Conservation (phyloP, 2,888 invertebrate genomes). For the Pandemis cinnamomeana region DNA sequence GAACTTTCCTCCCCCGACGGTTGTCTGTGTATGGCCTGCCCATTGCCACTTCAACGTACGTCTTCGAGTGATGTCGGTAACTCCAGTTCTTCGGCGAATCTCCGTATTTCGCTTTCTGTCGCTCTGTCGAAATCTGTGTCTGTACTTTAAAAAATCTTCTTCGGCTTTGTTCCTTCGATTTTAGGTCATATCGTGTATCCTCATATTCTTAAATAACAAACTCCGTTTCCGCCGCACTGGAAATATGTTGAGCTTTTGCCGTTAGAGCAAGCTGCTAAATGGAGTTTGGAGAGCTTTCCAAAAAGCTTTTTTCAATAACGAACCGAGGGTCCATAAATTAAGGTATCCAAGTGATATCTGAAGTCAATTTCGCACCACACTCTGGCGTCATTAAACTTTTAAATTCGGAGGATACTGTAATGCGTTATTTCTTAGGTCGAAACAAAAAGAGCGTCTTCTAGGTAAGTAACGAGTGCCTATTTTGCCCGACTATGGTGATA, state of each 20-base stretch:
- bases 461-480: too few relatives aligned
- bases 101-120: too few relatives aligned
- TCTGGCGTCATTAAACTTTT: constrained; percentile 54
- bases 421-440: constrained; percentile 26
- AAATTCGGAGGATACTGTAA: constrained; percentile 14
- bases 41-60: too few relatives aligned
- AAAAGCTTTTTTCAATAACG: constrained; percentile 61
- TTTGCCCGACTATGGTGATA: too few relatives aligned
- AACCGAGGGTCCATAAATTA: constrained; percentile 71
- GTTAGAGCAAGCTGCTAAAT: constrained; percentile 30
- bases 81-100: too few relatives aligned
- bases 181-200: not conserved
- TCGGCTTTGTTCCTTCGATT: too few relatives aligned
- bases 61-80: too few relatives aligned
- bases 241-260: constrained; percentile 8
- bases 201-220: constrained; percentile 5
- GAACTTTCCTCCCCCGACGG: too few relatives aligned
- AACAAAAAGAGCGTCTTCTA: constrained; percentile 39
- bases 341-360: constrained; percentile 53
- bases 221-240: not conserved
- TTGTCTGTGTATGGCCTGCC: too few relatives aligned
- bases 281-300: constrained; percentile 46
- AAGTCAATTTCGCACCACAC: constrained; percentile 62
- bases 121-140: too few relatives aligned
- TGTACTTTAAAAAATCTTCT: too few relatives aligned